A percentile compares a stretch with the other conserved stretches of the same genome.
These are phyloP conservation scores for Trachops cirrhosus DNA, from an alignment of 2,797 vertebrate genomes.

Conservation along the genomic window DNA sequence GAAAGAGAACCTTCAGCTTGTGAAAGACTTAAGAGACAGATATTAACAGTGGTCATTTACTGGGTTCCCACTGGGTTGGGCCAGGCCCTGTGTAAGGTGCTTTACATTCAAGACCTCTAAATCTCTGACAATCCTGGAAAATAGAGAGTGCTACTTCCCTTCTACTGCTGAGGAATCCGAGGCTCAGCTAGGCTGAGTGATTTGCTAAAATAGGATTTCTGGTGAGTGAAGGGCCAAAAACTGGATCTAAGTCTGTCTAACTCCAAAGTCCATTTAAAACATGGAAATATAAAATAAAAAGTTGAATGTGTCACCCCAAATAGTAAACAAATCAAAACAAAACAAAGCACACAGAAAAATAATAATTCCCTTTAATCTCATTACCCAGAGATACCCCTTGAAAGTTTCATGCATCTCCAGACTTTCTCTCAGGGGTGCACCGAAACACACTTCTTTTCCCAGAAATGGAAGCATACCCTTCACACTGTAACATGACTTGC, in stretches of 20 bases:
- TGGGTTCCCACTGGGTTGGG: background rate
- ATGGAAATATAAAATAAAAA: background rate
- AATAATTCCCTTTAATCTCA: background rate
- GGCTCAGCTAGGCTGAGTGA: background rate
- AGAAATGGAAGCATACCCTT: background rate
- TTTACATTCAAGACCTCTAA: background rate
- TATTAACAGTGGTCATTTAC: background rate
- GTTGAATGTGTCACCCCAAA: background rate
- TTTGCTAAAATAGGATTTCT: background rate
- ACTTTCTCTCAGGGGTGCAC: background rate
- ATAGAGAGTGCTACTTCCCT: background rate
- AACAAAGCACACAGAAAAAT: background rate
- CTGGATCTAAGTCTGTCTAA: background rate
- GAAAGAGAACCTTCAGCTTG: background rate
- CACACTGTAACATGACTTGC: background rate
- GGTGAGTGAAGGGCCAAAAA: background rate
- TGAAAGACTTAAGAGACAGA: conserved; percentile 22
- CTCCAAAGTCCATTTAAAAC: background rate
- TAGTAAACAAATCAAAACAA: background rate
- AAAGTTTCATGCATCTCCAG: background rate
- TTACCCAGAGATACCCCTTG: background rate
- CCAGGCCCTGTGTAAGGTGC: background rate
- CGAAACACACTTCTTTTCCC: background rate
- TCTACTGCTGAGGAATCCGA: background rate
- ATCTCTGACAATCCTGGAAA: background rate